Conservation (phyloP, 2,113 vertebrate genomes). For the Notechis scutatus region DNA sequence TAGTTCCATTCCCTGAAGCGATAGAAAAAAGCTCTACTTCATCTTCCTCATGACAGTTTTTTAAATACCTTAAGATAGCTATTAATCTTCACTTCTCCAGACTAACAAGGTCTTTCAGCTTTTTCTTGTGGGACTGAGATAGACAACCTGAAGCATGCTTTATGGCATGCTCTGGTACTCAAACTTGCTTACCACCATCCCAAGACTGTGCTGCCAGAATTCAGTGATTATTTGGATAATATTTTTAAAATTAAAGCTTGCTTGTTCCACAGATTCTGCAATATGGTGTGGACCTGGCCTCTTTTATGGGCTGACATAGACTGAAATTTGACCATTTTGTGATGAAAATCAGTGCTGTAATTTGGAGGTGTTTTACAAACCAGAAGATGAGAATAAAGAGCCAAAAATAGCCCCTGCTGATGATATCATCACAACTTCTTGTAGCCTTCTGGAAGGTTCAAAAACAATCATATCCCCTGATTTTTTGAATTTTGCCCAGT, state of each 20-base stretch:
- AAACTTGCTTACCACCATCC: background rate
- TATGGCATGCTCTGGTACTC: background rate
- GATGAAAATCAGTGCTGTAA: background rate
- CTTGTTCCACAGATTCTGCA: background rate
- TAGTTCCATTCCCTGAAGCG: background rate
- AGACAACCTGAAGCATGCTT: background rate
- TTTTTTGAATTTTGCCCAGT: background rate
- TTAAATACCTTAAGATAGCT: background rate
- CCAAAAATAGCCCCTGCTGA: background rate
- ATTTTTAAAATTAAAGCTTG: background rate
- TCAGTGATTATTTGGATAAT: background rate
- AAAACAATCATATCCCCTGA: background rate
- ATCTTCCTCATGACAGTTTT: background rate
- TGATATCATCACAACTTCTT: background rate
- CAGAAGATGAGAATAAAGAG: background rate
- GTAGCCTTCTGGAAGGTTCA: background rate
- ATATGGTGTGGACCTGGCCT: background rate
- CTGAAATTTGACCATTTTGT: background rate
- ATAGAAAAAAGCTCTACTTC: background rate
- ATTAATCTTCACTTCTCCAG: background rate
- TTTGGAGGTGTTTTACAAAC: background rate
- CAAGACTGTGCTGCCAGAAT: background rate
- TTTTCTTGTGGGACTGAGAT: background rate
- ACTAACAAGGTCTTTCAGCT: background rate
- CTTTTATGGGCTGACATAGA: background rate